Evolutionary conservation across 2,888 invertebrate genomes (phyloP).

Genomic region (Cephus rjabovi): DNA sequence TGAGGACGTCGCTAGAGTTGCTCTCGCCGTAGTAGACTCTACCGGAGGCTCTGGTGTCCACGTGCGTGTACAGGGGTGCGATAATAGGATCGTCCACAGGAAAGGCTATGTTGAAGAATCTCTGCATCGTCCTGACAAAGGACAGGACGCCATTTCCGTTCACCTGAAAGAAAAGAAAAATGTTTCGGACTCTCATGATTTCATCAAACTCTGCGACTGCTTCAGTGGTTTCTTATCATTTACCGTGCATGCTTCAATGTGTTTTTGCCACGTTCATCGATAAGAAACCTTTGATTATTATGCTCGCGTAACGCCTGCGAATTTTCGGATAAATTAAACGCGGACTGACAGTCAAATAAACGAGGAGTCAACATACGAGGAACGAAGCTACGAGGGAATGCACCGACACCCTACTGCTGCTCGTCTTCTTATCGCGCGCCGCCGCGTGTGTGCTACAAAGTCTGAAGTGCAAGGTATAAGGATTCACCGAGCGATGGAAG

Average conservation of each 20-base stretch:
- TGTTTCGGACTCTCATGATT: not conserved
- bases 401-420: not conserved
- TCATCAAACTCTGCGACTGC: not conserved
- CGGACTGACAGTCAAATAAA: not conserved
- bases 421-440: not conserved
- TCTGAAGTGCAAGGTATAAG: not conserved
- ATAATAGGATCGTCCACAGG: constrained; percentile 90
- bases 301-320: not conserved
- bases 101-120: constrained; percentile 89
- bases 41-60: constrained; percentile 83
- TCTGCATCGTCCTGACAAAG: constrained; percentile 88
- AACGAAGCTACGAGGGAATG: not conserved
- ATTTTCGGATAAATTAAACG: not conserved
- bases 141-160: constrained; percentile 92
- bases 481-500: not conserved
- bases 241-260: too few relatives aligned
- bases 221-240: too few relatives aligned
- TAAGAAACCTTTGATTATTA: not conserved
- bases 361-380: not conserved
- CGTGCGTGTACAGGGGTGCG: constrained; percentile 91
- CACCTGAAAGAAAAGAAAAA: constrained; percentile 73
- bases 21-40: constrained; percentile 81
- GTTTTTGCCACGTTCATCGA: not conserved
- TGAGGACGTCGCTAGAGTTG: constrained; percentile 71
- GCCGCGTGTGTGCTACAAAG: not conserved